These are phyloP conservation scores for Aurelia aurita DNA, from an alignment of 30 jellyfish, hydroid and myxozoan species.

Conservation along the genomic window DNA sequence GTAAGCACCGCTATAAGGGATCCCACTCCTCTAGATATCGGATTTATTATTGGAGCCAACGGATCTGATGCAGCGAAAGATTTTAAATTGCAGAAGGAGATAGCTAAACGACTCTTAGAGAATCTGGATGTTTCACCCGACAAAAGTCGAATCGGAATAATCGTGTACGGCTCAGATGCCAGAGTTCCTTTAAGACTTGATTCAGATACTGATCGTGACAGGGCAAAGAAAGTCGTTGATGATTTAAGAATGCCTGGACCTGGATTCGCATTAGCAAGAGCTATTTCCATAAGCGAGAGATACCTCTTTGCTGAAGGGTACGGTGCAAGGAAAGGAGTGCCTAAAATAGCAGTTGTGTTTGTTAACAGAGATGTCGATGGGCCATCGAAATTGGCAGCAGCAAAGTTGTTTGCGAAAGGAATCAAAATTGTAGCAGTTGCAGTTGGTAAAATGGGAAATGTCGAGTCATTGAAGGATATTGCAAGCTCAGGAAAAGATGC, in stretches of 20 bases:
- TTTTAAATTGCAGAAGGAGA: background rate
- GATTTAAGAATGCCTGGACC: conserved; percentile 1
- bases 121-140: conserved; percentile 11
- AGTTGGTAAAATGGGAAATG: conserved; percentile 25
- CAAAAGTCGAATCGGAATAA: conserved; percentile 17
- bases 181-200: background rate
- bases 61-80: conserved; percentile 1
- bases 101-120: background rate
- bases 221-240: background rate
- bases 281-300: conserved; percentile 2
- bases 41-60: conserved; percentile 31
- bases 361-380: background rate
- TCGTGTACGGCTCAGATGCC: conserved; percentile 34
- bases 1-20: background rate
- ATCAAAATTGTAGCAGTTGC: conserved; percentile 54
- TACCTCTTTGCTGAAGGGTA: background rate
- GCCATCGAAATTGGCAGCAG: conserved; percentile 11
- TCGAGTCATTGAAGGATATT: background rate
- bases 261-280: conserved; percentile 29
- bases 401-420: background rate
- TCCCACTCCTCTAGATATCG: conserved; percentile 22
- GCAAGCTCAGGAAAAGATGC: conserved; percentile 4
- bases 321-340: conserved; percentile 42
- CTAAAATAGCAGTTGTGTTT: conserved; percentile 11
- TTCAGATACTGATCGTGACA: background rate